Evolutionary conservation across 2,113 vertebrate genomes (phyloP).

Genomic region (Nycticebus coucang): DNA sequence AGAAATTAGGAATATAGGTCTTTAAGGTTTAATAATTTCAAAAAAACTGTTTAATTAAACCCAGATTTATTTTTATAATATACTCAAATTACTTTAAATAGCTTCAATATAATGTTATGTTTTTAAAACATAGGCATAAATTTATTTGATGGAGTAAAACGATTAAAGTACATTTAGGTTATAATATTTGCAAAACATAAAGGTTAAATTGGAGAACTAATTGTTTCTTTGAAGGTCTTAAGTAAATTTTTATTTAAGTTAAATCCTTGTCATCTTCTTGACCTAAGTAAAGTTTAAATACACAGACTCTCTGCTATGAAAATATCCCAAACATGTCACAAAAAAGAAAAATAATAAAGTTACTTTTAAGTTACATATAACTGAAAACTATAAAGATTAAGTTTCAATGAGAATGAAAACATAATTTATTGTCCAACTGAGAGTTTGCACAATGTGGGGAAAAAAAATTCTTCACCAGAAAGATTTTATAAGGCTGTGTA

Average conservation of each 20-base stretch:
- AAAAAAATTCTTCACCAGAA: not conserved
- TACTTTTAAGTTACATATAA: not conserved
- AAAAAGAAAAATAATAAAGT: not conserved
- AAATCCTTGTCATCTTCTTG: not conserved
- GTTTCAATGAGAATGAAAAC: not conserved
- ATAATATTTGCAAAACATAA: not conserved
- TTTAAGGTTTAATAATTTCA: conserved; percentile 11
- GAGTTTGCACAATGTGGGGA: not conserved
- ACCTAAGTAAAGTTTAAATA: not conserved
- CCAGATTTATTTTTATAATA: not conserved
- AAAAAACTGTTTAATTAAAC: not conserved
- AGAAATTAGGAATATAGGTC: not conserved
- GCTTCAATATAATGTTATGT: not conserved
- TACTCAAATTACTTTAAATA: not conserved
- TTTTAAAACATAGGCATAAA: not conserved
- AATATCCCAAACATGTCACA: not conserved
- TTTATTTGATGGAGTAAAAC: not conserved
- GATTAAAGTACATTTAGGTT: not conserved
- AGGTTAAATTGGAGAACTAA: not conserved
- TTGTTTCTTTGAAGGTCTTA: not conserved
- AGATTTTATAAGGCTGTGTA: not conserved
- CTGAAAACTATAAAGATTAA: not conserved
- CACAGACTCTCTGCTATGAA: not conserved
- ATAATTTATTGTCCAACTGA: not conserved
- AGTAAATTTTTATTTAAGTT: not conserved